Percentiles rank a stretch among this genome's conserved stretches.
Conservation (phyloP, 1,140 invertebrate genomes). For the Drosophila neocordata region DNA sequence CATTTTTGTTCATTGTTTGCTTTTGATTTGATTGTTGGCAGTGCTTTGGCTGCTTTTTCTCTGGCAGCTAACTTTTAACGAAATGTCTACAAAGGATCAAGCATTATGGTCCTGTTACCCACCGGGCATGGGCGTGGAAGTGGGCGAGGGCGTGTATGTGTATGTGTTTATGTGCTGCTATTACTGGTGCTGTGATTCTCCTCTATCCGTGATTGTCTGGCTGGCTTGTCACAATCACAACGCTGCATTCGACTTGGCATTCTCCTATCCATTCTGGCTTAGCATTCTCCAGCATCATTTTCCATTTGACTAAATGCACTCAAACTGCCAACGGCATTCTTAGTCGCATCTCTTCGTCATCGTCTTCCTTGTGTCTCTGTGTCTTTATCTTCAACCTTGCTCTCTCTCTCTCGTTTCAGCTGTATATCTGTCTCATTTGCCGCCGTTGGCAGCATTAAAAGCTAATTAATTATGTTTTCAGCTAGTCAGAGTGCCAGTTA, state of each 20-base stretch:
- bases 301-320: constrained; percentile 80
- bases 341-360: constrained; percentile 2
- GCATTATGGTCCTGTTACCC: constrained; percentile 45
- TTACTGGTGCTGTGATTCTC: constrained; percentile 6
- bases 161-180: constrained; percentile 3
- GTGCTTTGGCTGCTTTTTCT: constrained; percentile 31
- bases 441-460: constrained; percentile 66
- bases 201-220: constrained; percentile 38
- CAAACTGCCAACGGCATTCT: constrained; percentile 38
- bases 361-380: not conserved
- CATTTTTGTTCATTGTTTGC: constrained; percentile 81
- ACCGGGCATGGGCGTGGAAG: not conserved
- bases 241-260: constrained; percentile 35
- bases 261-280: constrained; percentile 29
- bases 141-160: constrained; percentile 9
- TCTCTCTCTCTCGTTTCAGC: constrained; percentile 6
- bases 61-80: constrained; percentile 72
- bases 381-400: constrained; percentile 7
- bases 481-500: constrained; percentile 54
- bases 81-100: constrained; percentile 80
- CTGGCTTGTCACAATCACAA: constrained; percentile 67
- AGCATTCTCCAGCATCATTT: constrained; percentile 70
- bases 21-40: constrained; percentile 81
- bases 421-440: constrained; percentile 10
- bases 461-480: constrained; percentile 78